Evolutionary conservation across 2,113 vertebrate species (phyloP).

Genomic region (Todiramphus saurophagus): DNA sequence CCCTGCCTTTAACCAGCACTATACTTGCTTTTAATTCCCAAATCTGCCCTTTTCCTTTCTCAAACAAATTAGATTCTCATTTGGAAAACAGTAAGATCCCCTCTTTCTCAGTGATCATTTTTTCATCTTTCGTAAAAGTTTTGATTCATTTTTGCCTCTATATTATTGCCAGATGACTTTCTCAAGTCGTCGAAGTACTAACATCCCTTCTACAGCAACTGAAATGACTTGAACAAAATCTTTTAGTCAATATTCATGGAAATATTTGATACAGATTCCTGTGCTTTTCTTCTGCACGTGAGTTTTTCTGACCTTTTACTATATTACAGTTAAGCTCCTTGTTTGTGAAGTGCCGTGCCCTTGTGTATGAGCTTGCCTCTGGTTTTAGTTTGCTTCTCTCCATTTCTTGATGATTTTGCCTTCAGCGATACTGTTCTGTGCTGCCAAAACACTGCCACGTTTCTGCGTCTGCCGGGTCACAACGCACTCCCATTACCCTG

Average conservation of each 20-base stretch:
- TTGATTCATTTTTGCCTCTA: neutral
- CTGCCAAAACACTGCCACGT: neutral
- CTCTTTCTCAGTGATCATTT: neutral
- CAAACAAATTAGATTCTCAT: neutral
- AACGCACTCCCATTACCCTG: accelerated
- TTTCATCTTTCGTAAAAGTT: neutral
- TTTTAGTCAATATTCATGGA: neutral
- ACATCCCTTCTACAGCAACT: neutral
- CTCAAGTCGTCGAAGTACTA: accelerated
- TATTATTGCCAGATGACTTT: neutral
- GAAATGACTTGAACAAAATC: neutral
- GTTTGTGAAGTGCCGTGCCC: neutral
- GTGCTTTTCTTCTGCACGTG: accelerated
- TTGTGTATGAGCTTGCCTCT: neutral
- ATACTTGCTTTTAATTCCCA: neutral
- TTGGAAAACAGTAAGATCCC: neutral
- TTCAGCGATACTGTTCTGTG: neutral
- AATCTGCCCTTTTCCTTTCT: neutral
- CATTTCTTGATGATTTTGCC: neutral
- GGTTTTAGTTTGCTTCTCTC: neutral
- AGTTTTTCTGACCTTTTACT: neutral
- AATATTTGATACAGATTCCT: neutral
- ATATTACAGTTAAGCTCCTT: neutral
- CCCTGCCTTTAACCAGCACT: neutral
- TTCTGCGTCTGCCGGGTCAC: neutral